These are phyloP conservation scores for Anolis carolinensis DNA, from an alignment of 2,113 vertebrate genomes.

Conservation along the genomic window DNA sequence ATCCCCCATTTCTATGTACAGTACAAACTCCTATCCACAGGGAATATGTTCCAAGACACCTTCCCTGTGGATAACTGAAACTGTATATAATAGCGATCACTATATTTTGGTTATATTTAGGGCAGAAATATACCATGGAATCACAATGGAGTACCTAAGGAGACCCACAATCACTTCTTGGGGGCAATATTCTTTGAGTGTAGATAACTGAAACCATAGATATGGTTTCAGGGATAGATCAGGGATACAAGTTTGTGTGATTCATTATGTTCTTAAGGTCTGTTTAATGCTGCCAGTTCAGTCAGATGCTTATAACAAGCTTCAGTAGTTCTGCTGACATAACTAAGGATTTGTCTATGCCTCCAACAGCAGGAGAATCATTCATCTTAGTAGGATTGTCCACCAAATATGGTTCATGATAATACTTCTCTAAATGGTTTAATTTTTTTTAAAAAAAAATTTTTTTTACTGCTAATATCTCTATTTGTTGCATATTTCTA, in stretches of 20 bases:
- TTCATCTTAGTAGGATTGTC: background rate
- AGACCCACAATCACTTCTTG: too few relatives aligned
- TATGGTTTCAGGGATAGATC: too few relatives aligned
- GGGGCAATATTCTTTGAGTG: too few relatives aligned
- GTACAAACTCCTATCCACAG: too few relatives aligned
- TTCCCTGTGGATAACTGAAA: too few relatives aligned
- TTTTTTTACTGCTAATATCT: background rate
- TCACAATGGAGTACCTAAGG: too few relatives aligned
- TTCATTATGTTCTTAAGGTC: background rate
- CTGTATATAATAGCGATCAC: too few relatives aligned
- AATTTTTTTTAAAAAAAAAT: background rate
- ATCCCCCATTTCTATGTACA: background rate
- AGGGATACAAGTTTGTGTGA: background rate
- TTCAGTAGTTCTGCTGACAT: background rate
- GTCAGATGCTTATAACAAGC: background rate
- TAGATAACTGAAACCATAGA: too few relatives aligned
- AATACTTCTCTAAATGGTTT: background rate
- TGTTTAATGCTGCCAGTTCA: background rate
- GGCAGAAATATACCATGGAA: too few relatives aligned
- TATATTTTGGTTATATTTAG: too few relatives aligned
- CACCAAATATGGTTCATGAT: background rate
- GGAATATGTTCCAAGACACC: too few relatives aligned
- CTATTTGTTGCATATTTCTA: background rate
- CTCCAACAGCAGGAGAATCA: background rate
- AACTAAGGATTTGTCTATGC: background rate